phyloP scores from a whole-genome alignment of 1,140 invertebrate species.

The Argopecten irradians region DNA sequence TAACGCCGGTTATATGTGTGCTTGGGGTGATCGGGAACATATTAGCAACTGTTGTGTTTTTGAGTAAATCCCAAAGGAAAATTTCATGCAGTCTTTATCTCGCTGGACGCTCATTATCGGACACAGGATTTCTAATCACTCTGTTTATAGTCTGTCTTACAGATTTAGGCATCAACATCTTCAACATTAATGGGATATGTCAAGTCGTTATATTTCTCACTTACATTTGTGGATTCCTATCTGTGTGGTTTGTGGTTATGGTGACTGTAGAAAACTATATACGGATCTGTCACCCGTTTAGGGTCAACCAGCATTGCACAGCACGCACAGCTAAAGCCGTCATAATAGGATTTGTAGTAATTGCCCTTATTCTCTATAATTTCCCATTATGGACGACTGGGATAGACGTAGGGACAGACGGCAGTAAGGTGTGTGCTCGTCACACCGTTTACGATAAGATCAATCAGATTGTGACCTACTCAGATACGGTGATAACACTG shows the following conservation, averaged over 20 bases:
- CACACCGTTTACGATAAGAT: slow-evolving; percentile 53
- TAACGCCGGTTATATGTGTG: slow-evolving; percentile 54
- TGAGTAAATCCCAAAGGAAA: slow-evolving; percentile 47
- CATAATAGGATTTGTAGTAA: slow-evolving; percentile 52
- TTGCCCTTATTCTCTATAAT: slow-evolving; percentile 62
- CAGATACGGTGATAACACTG: slow-evolving; percentile 80
- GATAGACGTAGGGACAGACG: slow-evolving; percentile 9
- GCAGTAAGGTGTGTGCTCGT: neutral
- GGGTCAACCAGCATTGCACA: slow-evolving; percentile 64
- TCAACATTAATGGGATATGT: slow-evolving; percentile 65
- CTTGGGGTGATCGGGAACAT: slow-evolving; percentile 62
- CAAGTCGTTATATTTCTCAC: slow-evolving; percentile 71
- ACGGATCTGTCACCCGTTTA: slow-evolving; percentile 68
- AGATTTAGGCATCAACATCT: slow-evolving; percentile 75
- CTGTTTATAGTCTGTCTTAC: slow-evolving; percentile 77
- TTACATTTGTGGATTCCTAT: slow-evolving; percentile 72
- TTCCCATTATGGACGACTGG: slow-evolving; percentile 66
- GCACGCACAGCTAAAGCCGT: slow-evolving; percentile 59
- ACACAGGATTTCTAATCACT: slow-evolving; percentile 58
- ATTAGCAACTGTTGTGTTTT: slow-evolving; percentile 55
- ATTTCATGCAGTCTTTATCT: slow-evolving; percentile 66
- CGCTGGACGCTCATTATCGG: slow-evolving; percentile 57
- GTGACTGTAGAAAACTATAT: slow-evolving; percentile 68
- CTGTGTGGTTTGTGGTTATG: slow-evolving; percentile 74
- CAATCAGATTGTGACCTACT: slow-evolving; percentile 79